phyloP scores from a whole-genome alignment of 2,888 invertebrate species.

The Hoplodrina ambigua region DNA sequence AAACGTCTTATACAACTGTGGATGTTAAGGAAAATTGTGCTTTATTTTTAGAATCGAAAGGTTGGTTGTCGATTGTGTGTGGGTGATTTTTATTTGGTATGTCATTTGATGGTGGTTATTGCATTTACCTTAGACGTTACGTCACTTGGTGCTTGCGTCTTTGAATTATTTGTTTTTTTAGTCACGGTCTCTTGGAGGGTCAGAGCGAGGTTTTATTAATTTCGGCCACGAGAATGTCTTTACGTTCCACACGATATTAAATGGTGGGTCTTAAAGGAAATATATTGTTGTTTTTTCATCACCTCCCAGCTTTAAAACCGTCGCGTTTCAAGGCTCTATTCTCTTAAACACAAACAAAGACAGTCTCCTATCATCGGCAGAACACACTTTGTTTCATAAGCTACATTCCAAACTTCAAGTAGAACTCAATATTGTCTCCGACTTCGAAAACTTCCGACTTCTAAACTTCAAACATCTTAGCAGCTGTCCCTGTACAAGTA shows the following conservation, averaged over 20 bases:
- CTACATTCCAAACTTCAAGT: constrained; percentile 9
- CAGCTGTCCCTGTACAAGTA: constrained; percentile 24
- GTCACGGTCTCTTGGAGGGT: constrained; percentile 30
- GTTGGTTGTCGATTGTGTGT: constrained; percentile 52
- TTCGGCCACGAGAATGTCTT: constrained; percentile 27
- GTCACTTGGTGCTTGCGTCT: constrained; percentile 57
- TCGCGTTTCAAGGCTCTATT: neutral
- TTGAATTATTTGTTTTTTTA: constrained; percentile 60
- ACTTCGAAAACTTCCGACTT: constrained; percentile 18
- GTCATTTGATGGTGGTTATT: constrained; percentile 66
- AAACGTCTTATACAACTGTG: constrained; percentile 71
- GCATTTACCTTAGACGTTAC: constrained; percentile 67
- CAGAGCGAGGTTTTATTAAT: constrained; percentile 45
- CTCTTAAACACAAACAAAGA: neutral
- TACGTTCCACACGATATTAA: constrained; percentile 25
- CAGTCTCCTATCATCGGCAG: neutral
- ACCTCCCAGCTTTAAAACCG: neutral
- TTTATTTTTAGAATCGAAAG: constrained; percentile 53
- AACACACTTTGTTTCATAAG: constrained; percentile 3
- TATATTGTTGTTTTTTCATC: constrained; percentile 1
- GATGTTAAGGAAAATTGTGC: constrained; percentile 54
- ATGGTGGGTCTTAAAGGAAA: neutral
- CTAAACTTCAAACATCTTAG: constrained; percentile 22
- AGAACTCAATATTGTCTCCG: constrained; percentile 13
- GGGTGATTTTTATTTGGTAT: constrained; percentile 48